Evolutionary conservation across 2,888 invertebrate genomes (phyloP), one percentile per base, ranked within the genome.

Genomic region (Galerucella pusilla): DNA sequence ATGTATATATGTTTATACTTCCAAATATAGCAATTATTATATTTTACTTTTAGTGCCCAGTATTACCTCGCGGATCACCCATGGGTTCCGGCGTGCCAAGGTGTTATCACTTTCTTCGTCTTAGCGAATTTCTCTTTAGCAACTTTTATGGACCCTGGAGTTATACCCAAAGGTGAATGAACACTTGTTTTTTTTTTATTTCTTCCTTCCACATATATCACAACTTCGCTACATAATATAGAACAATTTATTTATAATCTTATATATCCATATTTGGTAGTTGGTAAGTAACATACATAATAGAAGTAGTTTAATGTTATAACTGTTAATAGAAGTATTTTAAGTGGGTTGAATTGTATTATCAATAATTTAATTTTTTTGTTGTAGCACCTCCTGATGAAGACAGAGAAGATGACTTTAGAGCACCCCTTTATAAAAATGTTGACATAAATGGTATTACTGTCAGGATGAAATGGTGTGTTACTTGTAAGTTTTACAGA

Each of bases 391-490:
- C 96, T 88, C 94, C 96, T 90, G 97, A 97, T 90, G 98, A 98
- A 92, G 97, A 97, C 88, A 91, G 96, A 83, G 98, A 98, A 89
- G 98, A 99, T 88, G 99, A 99, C 89, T 96, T 97, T 86, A 92
- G 98, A 84, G 97, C 98, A 77, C 97, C 97, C 11, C 90, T 99
- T 77, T 99, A 98, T 89, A 97, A 97, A 89, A 97, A 94, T 88
- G 97, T 98, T 80, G 98, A 99, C 89, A 98, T 99, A 83, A 97
- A 98, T 89, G 98, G 98, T 77, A 97, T 99, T 82, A 97, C 97
- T 14, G 98, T 99, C 78, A 94, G 99, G 79, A 99, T 99, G 99
- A 99, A 99, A 90, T 99, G 99, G 99, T 99, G 99, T 89, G 96
- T 97, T 82, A 99, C 99, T 2, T 99, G 99, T 90, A 97, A 98